A percentile compares a stretch with the other conserved stretches of the same genome.
Conservation (phyloP, 1,140 invertebrate genomes). For the Papilio glaucus region DNA sequence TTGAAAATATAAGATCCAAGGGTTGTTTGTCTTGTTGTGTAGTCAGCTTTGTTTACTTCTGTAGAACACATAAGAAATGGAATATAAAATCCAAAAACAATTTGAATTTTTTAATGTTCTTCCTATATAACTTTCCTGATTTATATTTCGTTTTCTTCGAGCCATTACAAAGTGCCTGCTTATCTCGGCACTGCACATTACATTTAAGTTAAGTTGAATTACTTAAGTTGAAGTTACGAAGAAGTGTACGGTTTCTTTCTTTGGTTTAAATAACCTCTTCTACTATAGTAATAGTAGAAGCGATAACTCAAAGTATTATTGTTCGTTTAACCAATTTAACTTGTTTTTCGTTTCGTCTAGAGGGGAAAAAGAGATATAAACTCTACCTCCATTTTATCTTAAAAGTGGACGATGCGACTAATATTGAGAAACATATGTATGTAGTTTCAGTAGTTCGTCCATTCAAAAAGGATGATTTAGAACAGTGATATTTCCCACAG, state of each 20-base stretch:
- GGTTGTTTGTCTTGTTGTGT: too few species aligned
- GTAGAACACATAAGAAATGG: background rate
- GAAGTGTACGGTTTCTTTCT: background rate
- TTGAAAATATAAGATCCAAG: too few species aligned
- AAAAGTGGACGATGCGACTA: background rate
- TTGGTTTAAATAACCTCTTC: background rate
- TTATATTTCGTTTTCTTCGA: background rate
- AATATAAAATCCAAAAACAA: too few species aligned
- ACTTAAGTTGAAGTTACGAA: conserved; percentile 16
- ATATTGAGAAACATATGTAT: too few species aligned
- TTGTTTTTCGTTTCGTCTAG: background rate
- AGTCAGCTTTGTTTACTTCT: background rate
- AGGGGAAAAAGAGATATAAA: background rate
- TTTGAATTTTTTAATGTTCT: too few species aligned
- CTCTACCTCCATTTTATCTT: background rate
- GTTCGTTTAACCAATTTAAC: background rate
- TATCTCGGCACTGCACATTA: background rate
- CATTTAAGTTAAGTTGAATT: conserved; percentile 7
- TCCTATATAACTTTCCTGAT: too few species aligned
- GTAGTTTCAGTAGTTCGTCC: too few species aligned
- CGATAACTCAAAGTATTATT: too few species aligned
- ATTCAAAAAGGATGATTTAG: too few species aligned
- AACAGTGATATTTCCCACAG: too few species aligned
- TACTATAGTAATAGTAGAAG: too few species aligned
- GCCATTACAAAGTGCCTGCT: background rate